Base-by-base conservation (phyloP, 2,888 invertebrate species). In the Sphaerophoria rueppellii region DNA sequence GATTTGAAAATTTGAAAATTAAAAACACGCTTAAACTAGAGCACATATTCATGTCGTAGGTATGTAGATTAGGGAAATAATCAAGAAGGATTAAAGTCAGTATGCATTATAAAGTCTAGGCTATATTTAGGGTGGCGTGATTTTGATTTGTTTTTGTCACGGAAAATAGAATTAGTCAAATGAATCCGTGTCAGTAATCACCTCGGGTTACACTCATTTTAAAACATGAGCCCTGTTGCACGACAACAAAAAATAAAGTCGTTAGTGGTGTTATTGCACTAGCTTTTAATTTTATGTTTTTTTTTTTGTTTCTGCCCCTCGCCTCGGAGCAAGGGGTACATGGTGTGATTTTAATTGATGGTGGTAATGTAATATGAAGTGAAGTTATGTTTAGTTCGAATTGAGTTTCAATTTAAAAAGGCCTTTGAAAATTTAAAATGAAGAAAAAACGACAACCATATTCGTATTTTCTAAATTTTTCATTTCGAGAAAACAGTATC, bases 161-260 rank as follows among this genome's bases (percentile, higher is more conserved):
- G 80, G 70, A 55, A 35, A 65, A 50, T 80, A 63, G 63, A 80
- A 80, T 80, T 75, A 71, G 63, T 71, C 63, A 80, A 75, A 75
- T 65, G 65, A 80, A 75, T 75, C 75, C 70, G 75, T 75, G 80
- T 75, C 70, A 58, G 75, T 69, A 80, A 80, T 75, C 67, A 63
- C 75, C 70, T 79, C 24, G 57, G 57, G 75, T 77, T 67, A 58
- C 43, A 80, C 63, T 54, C 24, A 2, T 24, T 57, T 40, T 24
- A 69, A 63, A 69, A 52, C 46, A 63, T 35, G 50, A 75, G 40
- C 63, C 50, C 35, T 57, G 24, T 43, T 24, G 55, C 61, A 77
- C 70, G 63, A 52, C 50, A 73, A 73, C 12, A 70, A 14, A 16
- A 43, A 9, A 11, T 11, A 3, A 3, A 6, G 35, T 50, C 12